Evolutionary conservation across 2,888 invertebrate genomes (phyloP), one percentile per base, ranked within the genome.

Genomic region (Galeruca laticollis): DNA sequence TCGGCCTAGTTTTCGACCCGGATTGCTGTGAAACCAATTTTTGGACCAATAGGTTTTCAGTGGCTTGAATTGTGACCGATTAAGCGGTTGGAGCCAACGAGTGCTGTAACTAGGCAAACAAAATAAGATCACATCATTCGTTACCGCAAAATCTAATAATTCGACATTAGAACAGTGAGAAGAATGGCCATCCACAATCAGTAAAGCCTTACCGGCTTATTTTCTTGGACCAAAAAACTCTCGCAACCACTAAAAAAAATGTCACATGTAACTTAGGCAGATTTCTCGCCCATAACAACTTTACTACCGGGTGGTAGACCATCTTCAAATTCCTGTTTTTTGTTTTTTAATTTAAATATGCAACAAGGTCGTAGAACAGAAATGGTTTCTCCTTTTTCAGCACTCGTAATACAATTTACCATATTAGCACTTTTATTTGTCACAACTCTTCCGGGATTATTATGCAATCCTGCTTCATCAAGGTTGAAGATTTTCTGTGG

Each of bases 161-260:
- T 76, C 62, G 9, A 67, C 69, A 43, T 74, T 69, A 2, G 57
- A 57, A 49, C 61, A 70, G 59, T 72, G 80, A 13, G 79, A 80
- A 60, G 74, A 74, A 69, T 81, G 80, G 31, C 79, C 79, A 71
- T 82, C 81, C 18, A 81, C 43, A 43, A 80, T 70, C 2, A 81
- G 66, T 18, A 79, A 51, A 37, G 74, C 73, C 64, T 79, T 78
- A 52, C 78, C 79, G 43, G 57, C 62, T 1, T 75, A 74, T 59
- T 37, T 81, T 78, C 40, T 67, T 47, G 31, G 76, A 75, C 26
- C 77, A 60, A 66, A 80, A 80, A 65, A 75, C 71, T 71, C 76
- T 72, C 51, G 60, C 68, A 51, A 81, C 49, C 70, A 63, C 35
- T 59, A 11, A 51, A 52, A 65, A 60, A 60, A 43, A 65, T 40